These are phyloP conservation scores for Hippocampus zosterae DNA, from an alignment of 2,113 vertebrate species.

Conservation along the genomic window DNA sequence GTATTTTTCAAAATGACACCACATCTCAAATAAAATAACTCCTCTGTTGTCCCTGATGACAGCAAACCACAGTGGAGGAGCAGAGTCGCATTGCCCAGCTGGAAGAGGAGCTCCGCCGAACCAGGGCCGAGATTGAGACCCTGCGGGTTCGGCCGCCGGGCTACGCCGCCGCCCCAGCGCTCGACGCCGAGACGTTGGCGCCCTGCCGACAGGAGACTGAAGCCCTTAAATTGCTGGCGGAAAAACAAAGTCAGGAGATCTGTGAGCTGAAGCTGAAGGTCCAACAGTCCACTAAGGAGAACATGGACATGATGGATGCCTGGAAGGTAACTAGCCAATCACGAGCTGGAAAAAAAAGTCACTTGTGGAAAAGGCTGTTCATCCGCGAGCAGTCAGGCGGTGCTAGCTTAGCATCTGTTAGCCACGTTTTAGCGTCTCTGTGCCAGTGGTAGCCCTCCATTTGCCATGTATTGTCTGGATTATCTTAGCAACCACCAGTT, in stretches of 20 bases:
- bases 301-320: conserved; percentile 96
- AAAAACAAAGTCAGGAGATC: conserved; percentile 84
- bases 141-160: conserved; percentile 77
- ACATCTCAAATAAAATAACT: background rate
- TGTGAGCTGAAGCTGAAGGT: conserved; percentile 82
- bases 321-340: conserved; percentile 77
- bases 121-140: conserved; percentile 78
- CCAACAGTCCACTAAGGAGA: conserved; percentile 88
- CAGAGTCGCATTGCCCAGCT: conserved; percentile 87
- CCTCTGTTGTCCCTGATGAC: conserved; percentile 27
- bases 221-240: conserved; percentile 75
- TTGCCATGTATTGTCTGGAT: no score
- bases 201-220: conserved; percentile 78
- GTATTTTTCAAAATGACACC: no score
- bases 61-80: conserved; percentile 93
- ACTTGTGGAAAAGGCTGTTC: no score
- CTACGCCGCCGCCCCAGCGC: conserved; percentile 65
- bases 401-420: no score
- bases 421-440: no score
- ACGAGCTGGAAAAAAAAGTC: background rate
- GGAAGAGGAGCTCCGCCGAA: conserved; percentile 83
- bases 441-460: no score
- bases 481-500: no score
- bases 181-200: conserved; percentile 67
- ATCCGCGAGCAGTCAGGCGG: no score